Percentiles rank a stretch among this genome's conserved stretches.
These are phyloP conservation scores for Ernsta delagoae DNA, from an alignment of 2,888 invertebrate genomes.

Conservation along the genomic window DNA sequence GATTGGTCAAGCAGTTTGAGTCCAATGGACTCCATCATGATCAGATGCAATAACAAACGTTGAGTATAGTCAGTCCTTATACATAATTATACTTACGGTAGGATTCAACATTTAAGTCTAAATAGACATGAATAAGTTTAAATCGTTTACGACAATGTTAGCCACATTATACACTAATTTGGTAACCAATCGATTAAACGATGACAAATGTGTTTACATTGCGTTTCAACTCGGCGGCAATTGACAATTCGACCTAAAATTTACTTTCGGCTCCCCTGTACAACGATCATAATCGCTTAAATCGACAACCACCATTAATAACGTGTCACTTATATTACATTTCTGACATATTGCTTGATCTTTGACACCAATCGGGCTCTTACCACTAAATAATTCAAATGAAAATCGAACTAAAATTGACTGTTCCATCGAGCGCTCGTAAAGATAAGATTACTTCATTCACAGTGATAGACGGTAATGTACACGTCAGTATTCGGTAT, in stretches of 20 bases:
- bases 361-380: conserved; percentile 61
- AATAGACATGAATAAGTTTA: not conserved
- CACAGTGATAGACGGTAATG: conserved; percentile 38
- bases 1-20: no score
- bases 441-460: conserved; percentile 43
- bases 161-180: conserved; percentile 2
- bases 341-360: conserved; percentile 55
- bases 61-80: no score
- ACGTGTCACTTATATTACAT: conserved; percentile 9
- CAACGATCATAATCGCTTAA: conserved; percentile 26
- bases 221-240: not conserved
- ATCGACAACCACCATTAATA: conserved; percentile 7
- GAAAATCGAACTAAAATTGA: conserved; percentile 34
- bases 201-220: conserved; percentile 19
- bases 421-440: conserved; percentile 40
- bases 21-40: no score
- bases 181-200: not conserved
- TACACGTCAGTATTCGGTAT: conserved; percentile 16
- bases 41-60: no score
- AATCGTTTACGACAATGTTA: not conserved
- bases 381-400: conserved; percentile 28
- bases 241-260: not conserved
- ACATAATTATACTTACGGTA: no score
- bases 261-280: not conserved
- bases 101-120: no score